Evolutionary conservation across 2,797 vertebrate species (phyloP), one percentile per base, ranked within the genome.

Genomic region (Decapterus maruadsi): DNA sequence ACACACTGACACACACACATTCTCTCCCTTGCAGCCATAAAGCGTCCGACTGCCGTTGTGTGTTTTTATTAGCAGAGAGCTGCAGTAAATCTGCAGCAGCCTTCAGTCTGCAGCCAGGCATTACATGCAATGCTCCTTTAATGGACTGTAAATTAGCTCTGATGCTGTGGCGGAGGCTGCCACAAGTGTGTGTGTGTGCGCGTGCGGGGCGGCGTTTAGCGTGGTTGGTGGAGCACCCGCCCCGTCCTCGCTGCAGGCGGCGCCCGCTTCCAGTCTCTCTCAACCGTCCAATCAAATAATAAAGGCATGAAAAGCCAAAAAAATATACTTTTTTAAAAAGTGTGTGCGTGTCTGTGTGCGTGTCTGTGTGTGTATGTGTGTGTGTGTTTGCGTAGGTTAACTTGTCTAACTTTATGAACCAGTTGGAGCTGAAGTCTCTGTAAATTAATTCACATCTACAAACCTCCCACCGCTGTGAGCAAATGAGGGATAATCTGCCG

Each of bases 41-140:
- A 60, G 43, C 56, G 6, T 53, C 19, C 22, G 38, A 40, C 42
- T 67, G 55, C 19, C 36, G 57, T 66, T 75, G 54, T 74, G 67
- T 81, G 63, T 62, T 66, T 68, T 61, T 68, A 72, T 43, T 56
- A 36, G 40, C 51, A 68, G 78, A 29, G 7, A 56, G 59, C 70
- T 59, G 76, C 72, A 36, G 55, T 80, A 79, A 79, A 72, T 79
- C 78, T 75, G 61, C 55, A 20, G 68, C 38, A 54, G 67, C 71
- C 69, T 68, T 68, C 58, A 63, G 48, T 71, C 56, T 29, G 19
- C 43, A 86, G 68, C 46, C 67, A 42, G 59, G 63, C 72, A 83
- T 76, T 61, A 71, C 40, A 78, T 48, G 1, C 65, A 67, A 64
- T 71, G 78, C 61, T 36, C 78, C 61, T 86, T 87, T 83, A 81